Evolutionary conservation across 2,797 vertebrate species (phyloP), one percentile per base, ranked within the genome.

Genomic region (Oceanodroma leucorhoa): DNA sequence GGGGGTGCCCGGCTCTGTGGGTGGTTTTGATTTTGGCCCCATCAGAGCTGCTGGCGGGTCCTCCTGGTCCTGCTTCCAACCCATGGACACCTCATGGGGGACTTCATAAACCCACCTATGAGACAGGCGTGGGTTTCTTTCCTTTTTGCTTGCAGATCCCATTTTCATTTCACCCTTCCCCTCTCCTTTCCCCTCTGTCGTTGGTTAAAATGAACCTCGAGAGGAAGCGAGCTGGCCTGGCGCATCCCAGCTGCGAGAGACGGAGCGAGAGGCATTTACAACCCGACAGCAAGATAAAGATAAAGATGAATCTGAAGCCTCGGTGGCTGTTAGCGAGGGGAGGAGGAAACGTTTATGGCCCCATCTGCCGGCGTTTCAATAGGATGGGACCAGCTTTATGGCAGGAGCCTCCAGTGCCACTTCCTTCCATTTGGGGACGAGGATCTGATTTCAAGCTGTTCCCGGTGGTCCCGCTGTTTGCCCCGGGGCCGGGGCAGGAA

Each of bases 291-390:
- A 72, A 98, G 97, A 98, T 86, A 92, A 97, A 98, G 97, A 95
- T 96, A 71, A 97, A 97, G 97, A 97, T 93, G 96, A 89, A 97
- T 97, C 96, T 92, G 95, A 96, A 97, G 85, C 85, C 69, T 93
- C 32, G 15, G 93, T 91, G 96, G 94, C 96, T 97, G 97, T 95
- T 83, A 96, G 97, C 36, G 94, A 79, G 87, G 96, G 93, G 95
- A 96, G 97, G 96, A 98, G 97, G 97, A 98, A 98, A 90, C 95
- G 92, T 97, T 98, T 98, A 98, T 95, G 83, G 95, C 97, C 96
- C 97, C 88, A 97, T 98, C 97, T 98, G 97, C 97, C 96, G 96
- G 95, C 61, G 90, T 97, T 97, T 97, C 98, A 97, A 94, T 96
- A 93, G 95, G 96, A 92, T 87, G 93, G 97, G 96, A 82, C 94